phyloP scores from a whole-genome alignment of 1,140 invertebrate species.

The Drosophila repletoides region DNA sequence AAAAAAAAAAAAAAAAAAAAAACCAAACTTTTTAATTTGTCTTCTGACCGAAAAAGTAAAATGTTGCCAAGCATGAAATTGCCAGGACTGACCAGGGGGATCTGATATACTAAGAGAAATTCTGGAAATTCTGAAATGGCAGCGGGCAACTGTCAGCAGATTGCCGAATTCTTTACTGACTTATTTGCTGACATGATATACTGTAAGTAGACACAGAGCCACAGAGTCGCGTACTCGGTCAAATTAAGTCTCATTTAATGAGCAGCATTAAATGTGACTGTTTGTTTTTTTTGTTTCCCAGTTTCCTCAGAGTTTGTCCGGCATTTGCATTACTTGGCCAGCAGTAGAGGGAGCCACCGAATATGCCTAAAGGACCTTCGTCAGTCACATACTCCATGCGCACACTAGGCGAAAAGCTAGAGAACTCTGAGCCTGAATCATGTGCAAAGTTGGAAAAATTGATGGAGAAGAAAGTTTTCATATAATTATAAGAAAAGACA shows the following conservation, averaged over 20 bases:
- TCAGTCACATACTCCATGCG: too few species aligned
- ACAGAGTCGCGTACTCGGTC: neutral
- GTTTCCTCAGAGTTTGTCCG: too few species aligned
- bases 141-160: conserved; percentile 66
- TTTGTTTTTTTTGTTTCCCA: too few species aligned
- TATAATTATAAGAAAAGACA: too few species aligned
- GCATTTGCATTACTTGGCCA: conserved; percentile 27
- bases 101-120: conserved; percentile 26
- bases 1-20: too few species aligned
- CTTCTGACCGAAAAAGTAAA: conserved; percentile 50
- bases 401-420: too few species aligned
- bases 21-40: conserved; percentile 72
- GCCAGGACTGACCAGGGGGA: conserved; percentile 23
- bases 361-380: too few species aligned
- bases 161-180: conserved; percentile 52
- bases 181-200: conserved; percentile 70
- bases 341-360: too few species aligned
- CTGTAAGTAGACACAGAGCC: conserved; percentile 36
- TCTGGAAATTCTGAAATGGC: neutral
- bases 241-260: conserved; percentile 72
- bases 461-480: too few species aligned
- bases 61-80: conserved; percentile 75
- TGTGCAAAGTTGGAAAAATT: too few species aligned
- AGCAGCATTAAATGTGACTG: conserved; percentile 28
- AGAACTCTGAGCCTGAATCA: too few species aligned